Evolutionary conservation across 2,888 invertebrate genomes (phyloP).

Genomic region (Eremobia ochroleuca): DNA sequence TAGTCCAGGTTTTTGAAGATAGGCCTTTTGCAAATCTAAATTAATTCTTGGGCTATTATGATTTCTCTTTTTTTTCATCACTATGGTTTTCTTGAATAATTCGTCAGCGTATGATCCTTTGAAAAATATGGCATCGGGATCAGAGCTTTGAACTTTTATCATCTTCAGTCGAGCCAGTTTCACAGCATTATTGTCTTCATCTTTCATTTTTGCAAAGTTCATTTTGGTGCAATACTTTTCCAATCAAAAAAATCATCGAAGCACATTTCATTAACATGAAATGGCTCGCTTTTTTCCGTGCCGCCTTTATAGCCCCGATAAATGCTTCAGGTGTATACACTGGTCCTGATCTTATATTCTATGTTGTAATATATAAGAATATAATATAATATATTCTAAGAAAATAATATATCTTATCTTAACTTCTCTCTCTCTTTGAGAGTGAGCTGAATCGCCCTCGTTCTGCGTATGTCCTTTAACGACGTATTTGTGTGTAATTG

Average conservation of each 20-base stretch:
- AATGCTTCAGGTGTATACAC: slow-evolving; percentile 47
- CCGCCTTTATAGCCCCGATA: slow-evolving; percentile 50
- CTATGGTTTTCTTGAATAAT: slow-evolving; percentile 32
- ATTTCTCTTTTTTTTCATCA: slow-evolving; percentile 28
- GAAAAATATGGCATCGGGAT: slow-evolving; percentile 34
- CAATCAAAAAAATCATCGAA: slow-evolving; percentile 54
- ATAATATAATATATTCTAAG: no score
- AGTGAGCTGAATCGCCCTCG: slow-evolving; percentile 54
- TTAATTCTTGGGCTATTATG: slow-evolving; percentile 15
- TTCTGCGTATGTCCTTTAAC: slow-evolving; percentile 57
- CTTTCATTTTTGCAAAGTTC: slow-evolving; percentile 51
- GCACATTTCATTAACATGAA: slow-evolving; percentile 57
- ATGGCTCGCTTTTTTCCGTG: slow-evolving; percentile 44
- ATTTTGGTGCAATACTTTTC: slow-evolving; percentile 57
- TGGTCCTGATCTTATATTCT: slow-evolving; percentile 51
- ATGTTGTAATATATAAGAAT: no score
- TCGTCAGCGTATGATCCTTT: slow-evolving; percentile 30
- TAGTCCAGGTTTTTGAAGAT: slow-evolving; percentile 22
- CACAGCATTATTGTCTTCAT: slow-evolving; percentile 56
- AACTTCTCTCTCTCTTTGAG: slow-evolving; percentile 51
- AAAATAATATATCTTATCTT: no score
- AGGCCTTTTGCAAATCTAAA: slow-evolving; percentile 30
- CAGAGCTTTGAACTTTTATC: slow-evolving; percentile 37
- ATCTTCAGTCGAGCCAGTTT: slow-evolving; percentile 46
- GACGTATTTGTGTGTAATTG: slow-evolving; percentile 30